A percentile compares a stretch with the other conserved stretches of the same genome.
phyloP scores from a whole-genome alignment of 2,113 vertebrate genomes.

The Lycocorax pyrrhopterus region DNA sequence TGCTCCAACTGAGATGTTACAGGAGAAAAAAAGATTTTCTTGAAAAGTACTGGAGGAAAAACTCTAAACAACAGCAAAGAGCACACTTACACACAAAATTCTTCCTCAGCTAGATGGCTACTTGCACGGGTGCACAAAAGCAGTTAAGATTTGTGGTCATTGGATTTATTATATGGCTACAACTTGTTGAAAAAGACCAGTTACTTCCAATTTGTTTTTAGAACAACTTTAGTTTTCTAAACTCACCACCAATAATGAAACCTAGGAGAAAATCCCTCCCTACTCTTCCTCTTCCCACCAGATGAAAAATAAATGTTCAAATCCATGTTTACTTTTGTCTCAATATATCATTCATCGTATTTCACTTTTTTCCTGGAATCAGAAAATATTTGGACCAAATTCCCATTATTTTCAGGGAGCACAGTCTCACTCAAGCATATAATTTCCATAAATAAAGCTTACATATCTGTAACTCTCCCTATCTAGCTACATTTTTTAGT shows the following conservation, averaged over 20 bases:
- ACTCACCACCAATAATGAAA: neutral
- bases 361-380: neutral
- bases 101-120: neutral
- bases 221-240: neutral
- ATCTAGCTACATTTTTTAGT: neutral
- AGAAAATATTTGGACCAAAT: neutral
- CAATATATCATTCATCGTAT: neutral
- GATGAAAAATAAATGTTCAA: neutral
- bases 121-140: neutral
- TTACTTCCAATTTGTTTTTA: neutral
- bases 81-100: neutral
- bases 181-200: neutral
- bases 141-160: neutral
- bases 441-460: neutral
- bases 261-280: neutral
- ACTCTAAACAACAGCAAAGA: neutral
- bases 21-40: neutral
- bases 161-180: neutral
- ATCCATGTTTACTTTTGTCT: neutral
- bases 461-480: neutral
- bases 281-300: neutral
- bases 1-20: neutral
- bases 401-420: neutral
- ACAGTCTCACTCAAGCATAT: neutral
- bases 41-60: neutral